Evolutionary conservation across 2,797 vertebrate genomes (phyloP).

Genomic region (Peromyscus attwateri): DNA sequence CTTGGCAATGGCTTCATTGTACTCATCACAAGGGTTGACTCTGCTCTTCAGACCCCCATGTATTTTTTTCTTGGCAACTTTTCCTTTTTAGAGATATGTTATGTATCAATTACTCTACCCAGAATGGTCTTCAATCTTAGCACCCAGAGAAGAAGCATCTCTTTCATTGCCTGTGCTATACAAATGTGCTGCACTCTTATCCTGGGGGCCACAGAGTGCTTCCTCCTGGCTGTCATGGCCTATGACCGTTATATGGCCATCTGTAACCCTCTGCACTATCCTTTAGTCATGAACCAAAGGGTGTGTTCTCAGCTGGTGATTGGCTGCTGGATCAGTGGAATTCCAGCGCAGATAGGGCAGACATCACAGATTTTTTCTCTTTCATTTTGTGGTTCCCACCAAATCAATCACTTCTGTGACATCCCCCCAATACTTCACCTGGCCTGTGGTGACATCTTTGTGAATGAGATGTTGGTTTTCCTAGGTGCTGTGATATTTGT

Average conservation of each 20-base stretch:
- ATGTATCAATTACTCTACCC: constrained; percentile 68
- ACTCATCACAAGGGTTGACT: background rate
- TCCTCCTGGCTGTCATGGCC: constrained; percentile 1
- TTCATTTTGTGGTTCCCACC: background rate
- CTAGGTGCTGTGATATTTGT: background rate
- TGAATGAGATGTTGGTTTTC: background rate
- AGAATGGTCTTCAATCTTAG: constrained; percentile 73
- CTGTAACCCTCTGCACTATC: background rate
- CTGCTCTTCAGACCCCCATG: constrained; percentile 28
- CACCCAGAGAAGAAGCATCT: constrained; percentile 62
- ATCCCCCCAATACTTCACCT: background rate
- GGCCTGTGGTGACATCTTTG: background rate
- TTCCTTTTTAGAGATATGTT: constrained; percentile 36
- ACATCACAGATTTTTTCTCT: constrained; percentile 47
- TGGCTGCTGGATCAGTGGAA: constrained; percentile 23
- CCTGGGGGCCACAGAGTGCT: background rate
- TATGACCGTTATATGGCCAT: constrained; percentile 1
- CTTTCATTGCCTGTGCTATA: constrained; percentile 1
- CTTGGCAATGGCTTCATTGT: background rate
- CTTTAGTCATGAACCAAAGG: background rate
- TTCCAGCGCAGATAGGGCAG: background rate
- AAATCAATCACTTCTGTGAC: constrained; percentile 58
- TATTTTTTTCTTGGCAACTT: constrained; percentile 55
- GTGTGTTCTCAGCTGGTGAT: background rate
- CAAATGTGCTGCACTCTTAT: constrained; percentile 26